Conservation (phyloP, 64 coral and sea anemone species). For the Montipora foliosa region DNA sequence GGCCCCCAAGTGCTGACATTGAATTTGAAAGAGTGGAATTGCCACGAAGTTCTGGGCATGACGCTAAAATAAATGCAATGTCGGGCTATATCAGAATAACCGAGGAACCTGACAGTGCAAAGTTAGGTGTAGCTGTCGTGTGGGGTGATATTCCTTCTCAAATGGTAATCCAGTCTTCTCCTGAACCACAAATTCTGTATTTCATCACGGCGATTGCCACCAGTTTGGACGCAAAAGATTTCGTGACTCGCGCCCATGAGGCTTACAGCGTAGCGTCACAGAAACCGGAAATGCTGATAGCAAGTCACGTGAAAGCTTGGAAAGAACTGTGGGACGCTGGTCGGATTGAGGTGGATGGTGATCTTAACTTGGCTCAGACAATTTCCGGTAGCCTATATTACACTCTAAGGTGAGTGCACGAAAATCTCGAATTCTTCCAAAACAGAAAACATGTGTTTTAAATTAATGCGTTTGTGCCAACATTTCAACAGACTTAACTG, state of each 20-base stretch:
- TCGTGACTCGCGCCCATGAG: conserved; percentile 61
- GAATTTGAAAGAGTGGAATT: conserved; percentile 25
- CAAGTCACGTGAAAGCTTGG: conserved; percentile 78
- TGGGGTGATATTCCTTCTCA: conserved; percentile 73
- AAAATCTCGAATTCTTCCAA: background rate
- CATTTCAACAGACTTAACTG: too few species aligned
- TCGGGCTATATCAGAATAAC: conserved; percentile 81
- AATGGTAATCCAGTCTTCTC: conserved; percentile 26
- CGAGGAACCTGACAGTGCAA: conserved; percentile 78
- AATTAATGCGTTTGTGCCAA: too few species aligned
- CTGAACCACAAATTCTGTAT: conserved; percentile 61
- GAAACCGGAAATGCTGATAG: conserved; percentile 59
- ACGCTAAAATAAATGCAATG: conserved; percentile 51
- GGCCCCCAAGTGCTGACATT: conserved; percentile 78
- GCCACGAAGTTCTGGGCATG: background rate
- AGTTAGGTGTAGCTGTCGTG: conserved; percentile 82
- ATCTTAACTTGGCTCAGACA: conserved; percentile 77
- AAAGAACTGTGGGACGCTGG: conserved; percentile 75
- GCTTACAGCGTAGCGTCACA: conserved; percentile 55
- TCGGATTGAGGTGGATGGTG: conserved; percentile 79
- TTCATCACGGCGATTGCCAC: conserved; percentile 90
- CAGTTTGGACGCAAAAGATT: conserved; percentile 75
- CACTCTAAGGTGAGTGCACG: conserved; percentile 79
- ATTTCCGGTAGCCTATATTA: conserved; percentile 96
- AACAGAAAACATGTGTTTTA: too few species aligned